A percentile compares a stretch with the other conserved stretches of the same genome.
Evolutionary conservation across 2,797 vertebrate species (phyloP).

Genomic region (Girardinus metallicus): DNA sequence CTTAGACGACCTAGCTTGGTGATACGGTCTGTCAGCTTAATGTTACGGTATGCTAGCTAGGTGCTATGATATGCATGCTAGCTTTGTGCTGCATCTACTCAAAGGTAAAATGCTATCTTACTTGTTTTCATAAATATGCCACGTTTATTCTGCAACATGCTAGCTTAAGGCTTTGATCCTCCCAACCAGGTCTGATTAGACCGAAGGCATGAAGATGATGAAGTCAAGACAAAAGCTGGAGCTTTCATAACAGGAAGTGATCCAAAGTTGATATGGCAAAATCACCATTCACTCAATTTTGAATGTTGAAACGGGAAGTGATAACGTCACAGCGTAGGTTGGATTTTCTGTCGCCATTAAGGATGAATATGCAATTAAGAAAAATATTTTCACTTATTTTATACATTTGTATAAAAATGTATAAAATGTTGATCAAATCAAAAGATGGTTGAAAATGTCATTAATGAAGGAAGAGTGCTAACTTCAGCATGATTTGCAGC

Average conservation of each 20-base stretch:
- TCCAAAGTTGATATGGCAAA: no score
- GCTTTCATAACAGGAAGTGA: no score
- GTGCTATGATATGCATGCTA: not conserved
- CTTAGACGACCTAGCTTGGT: not conserved
- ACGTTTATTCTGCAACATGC: not conserved
- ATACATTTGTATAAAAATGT: not conserved
- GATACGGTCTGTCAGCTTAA: no score
- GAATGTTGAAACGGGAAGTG: no score
- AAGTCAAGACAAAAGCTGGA: no score
- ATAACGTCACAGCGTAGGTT: not conserved
- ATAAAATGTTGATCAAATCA: not conserved
- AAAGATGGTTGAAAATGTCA: not conserved
- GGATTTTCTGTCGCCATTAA: not conserved
- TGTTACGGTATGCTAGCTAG: no score
- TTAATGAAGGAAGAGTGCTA: not conserved
- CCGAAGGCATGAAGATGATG: not conserved
- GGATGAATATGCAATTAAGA: not conserved
- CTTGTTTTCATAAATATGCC: not conserved
- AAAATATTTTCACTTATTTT: not conserved
- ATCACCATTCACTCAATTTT: no score
- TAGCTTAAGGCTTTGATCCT: constrained; percentile 18
- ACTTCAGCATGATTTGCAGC: constrained; percentile 36
- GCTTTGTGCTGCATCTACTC: not conserved
- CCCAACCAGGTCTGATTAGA: constrained; percentile 12
- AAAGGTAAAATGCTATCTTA: not conserved